Percentiles rank a stretch among this genome's conserved stretches.
phyloP scores from a whole-genome alignment of 1,140 invertebrate species.

The Uloborus diversus region DNA sequence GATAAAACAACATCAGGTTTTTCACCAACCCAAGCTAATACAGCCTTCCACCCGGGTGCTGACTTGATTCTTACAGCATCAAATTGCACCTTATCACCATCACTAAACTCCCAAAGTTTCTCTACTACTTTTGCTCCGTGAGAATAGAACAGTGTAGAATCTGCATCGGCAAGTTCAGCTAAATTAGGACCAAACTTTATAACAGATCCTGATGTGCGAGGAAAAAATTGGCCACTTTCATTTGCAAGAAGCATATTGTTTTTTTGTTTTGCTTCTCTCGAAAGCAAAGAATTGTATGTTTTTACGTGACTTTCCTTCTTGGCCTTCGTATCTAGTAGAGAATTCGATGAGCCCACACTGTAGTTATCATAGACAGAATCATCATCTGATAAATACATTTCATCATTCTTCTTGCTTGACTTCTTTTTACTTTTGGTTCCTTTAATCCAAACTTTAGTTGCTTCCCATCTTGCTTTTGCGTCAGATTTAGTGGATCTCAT shows the following conservation, averaged over 20 bases:
- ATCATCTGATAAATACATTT: too few relatives aligned
- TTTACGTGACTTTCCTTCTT: background rate
- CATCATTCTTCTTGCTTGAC: background rate
- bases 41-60: conserved; percentile 17
- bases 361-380: too few relatives aligned
- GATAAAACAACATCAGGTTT: conserved; percentile 16
- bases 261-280: background rate
- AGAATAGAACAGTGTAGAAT: conserved; percentile 23
- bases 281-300: background rate
- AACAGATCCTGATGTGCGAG: background rate
- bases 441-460: conserved; percentile 34
- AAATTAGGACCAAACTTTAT: conserved; percentile 36
- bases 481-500: conserved; percentile 1
- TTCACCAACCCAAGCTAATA: conserved; percentile 25
- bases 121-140: conserved; percentile 13
- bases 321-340: too few relatives aligned
- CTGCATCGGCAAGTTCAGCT: conserved; percentile 22
- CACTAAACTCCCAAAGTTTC: conserved; percentile 39
- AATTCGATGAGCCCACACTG: too few relatives aligned
- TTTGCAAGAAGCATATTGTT: background rate
- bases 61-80: conserved; percentile 35
- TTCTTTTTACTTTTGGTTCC: background rate
- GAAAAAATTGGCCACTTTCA: conserved; percentile 28
- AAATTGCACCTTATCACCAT: conserved; percentile 15
- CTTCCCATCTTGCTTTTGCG: conserved; percentile 14